Conservation (phyloP, 35 echinoderm and acorn worm species). For the Lytechinus pictus region DNA sequence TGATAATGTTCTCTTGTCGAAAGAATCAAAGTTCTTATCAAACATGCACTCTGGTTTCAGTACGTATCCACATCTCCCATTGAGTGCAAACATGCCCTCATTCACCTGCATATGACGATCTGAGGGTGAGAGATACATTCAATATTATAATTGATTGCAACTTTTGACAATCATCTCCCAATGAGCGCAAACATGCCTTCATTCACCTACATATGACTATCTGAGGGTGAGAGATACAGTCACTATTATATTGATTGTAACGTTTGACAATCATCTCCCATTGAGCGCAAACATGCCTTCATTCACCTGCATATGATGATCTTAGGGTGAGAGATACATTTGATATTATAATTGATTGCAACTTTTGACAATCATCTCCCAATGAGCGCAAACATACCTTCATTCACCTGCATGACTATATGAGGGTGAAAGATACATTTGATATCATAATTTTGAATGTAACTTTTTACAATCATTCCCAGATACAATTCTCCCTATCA, state of each 20-base stretch:
- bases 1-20: constrained; percentile 58
- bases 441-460: no score
- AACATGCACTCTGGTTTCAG: constrained; percentile 88
- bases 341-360: no score
- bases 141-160: no score
- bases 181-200: constrained; percentile 82
- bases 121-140: background rate
- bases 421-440: no score
- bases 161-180: constrained; percentile 45
- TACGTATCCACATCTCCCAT: constrained; percentile 89
- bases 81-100: constrained; percentile 78
- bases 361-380: no score
- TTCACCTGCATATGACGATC: constrained; percentile 97
- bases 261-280: constrained; percentile 41
- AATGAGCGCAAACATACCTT: constrained; percentile 80
- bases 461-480: background rate
- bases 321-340: constrained; percentile 29
- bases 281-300: constrained; percentile 82
- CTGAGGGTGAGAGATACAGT: constrained; percentile 24
- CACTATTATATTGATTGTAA: no score
- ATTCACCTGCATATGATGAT: constrained; percentile 94
- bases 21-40: constrained; percentile 85
- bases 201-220: constrained; percentile 92
- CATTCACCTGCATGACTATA: constrained; percentile 89
- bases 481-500: constrained; percentile 23